A percentile compares a stretch with the other conserved stretches of the same genome.
Evolutionary conservation across 1,140 invertebrate genomes (phyloP).

Genomic region (Drosophila sechellia): DNA sequence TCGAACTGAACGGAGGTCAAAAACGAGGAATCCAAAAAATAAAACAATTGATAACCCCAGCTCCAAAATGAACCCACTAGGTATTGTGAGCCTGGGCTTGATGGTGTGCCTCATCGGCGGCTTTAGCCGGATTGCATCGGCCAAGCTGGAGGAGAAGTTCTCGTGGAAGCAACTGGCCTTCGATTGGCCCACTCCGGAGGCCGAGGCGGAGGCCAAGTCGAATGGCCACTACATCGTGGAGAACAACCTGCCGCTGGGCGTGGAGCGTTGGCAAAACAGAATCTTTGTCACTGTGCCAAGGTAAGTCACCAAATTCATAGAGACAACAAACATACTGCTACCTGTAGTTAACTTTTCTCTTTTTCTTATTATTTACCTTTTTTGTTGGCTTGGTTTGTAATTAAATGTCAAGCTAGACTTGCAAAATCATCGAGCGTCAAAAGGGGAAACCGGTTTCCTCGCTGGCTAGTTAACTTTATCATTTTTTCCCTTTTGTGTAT

Average conservation of each 20-base stretch:
- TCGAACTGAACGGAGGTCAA: conserved; percentile 36
- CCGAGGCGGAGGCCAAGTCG: conserved; percentile 87
- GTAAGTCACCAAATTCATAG: conserved; percentile 67
- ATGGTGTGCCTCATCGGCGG: conserved; percentile 56
- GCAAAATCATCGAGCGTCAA: conserved; percentile 55
- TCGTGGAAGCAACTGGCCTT: conserved; percentile 89
- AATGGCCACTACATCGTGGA: conserved; percentile 87
- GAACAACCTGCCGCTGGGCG: conserved; percentile 90
- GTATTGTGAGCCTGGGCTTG: conserved; percentile 48
- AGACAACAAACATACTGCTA: conserved; percentile 5
- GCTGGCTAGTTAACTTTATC: conserved; percentile 28
- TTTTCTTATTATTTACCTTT: conserved; percentile 26
- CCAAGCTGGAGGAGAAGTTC: conserved; percentile 87
- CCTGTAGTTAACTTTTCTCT: conserved; percentile 27
- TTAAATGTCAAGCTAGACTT: conserved; percentile 62
- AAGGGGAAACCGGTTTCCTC: conserved; percentile 62
- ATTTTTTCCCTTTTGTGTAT: conserved; percentile 25
- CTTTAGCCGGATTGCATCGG: conserved; percentile 36
- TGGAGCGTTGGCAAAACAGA: conserved; percentile 91
- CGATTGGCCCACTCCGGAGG: conserved; percentile 88
- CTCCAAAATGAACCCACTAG: conserved; percentile 35
- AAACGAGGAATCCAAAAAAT: background rate
- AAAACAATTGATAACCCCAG: background rate
- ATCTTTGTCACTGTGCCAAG: conserved; percentile 90
- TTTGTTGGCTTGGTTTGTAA: conserved; percentile 38